Evolutionary conservation across 92 coral and sea anemone species (phyloP), one percentile per base, ranked within the genome.

Genomic region (Epizoanthus stellaris): DNA sequence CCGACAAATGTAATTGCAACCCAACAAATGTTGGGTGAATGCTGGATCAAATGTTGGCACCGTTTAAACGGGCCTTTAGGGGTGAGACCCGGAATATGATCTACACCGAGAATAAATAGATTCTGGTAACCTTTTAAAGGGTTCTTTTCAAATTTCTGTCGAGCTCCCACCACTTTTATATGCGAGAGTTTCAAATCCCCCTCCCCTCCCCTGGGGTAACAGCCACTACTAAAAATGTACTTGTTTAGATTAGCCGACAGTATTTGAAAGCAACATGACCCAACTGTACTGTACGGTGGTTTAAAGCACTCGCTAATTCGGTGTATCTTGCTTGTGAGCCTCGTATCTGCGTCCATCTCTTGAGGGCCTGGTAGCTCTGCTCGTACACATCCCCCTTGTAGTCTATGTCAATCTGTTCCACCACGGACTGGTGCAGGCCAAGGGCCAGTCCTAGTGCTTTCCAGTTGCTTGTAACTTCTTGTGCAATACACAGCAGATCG

Each of bases 291-390:
- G 82, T 87, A 34, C 77, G 81, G 74, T 88, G 86, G 67, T 57
- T 47, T 4, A 93, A 81, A 15, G 88, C 94, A 34, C 75, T 36
- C 1, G 92, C 94, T 38, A 93, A 69, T 19, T 69, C 71, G 42
- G 67, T 36, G 58, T 90, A 93, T 11, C 75, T 93, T 7, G 96
- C 94, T 19, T 19, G 60, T 52, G 89, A 67, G 11, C 96, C 96
- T n/a, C 64, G 47, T 3, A 57, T 16, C 81, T 90, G 87, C 11
- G 56, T 67, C 96, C 96, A 93, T 71, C 66, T 90, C 62, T 64
- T 82, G 16, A 93, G 70, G 90, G 89, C 85, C 16, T 84, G 81
- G 45, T 75, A 88, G 36, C 89, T 23, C 68, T 61, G 86, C 66
- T 93, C 96, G 43, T 80, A 30, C 15, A 80, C 90, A 36, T 84